These are phyloP conservation scores for Acrocephalus scirpaceus DNA, from an alignment of 2,797 vertebrate species.

Conservation along the genomic window DNA sequence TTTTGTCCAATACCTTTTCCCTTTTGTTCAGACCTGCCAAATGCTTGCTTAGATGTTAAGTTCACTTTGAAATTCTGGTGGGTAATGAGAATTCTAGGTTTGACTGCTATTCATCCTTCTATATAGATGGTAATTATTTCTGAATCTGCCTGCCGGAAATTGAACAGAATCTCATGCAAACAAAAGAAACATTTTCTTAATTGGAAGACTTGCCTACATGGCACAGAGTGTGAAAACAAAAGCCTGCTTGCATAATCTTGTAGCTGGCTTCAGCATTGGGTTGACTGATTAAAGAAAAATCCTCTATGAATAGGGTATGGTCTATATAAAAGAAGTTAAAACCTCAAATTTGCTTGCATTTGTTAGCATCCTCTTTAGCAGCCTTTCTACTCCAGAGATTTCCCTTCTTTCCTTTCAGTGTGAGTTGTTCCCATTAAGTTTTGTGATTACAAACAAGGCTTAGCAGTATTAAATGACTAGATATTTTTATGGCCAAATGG, in stretches of 20 bases:
- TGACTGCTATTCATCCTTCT: background rate
- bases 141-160: conserved; percentile 40
- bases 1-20: background rate
- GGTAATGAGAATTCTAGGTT: background rate
- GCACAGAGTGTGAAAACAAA: conserved; percentile 31
- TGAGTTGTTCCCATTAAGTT: conserved; percentile 62
- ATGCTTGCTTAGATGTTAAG: background rate
- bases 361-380: conserved; percentile 14
- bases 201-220: background rate
- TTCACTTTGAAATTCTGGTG: background rate
- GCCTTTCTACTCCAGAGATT: conserved; percentile 51
- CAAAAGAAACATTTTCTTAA: conserved; percentile 30
- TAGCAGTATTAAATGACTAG: conserved; percentile 51
- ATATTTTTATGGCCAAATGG: conserved; percentile 64
- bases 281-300: conserved; percentile 2
- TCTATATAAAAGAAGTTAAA: conserved; percentile 43
- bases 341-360: conserved; percentile 35
- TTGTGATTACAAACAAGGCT: conserved; percentile 68
- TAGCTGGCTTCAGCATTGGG: background rate
- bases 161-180: conserved; percentile 34
- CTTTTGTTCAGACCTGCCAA: background rate
- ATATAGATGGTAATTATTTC: conserved; percentile 19
- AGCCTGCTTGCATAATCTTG: background rate
- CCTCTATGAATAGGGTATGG: background rate
- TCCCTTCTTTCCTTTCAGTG: conserved; percentile 17